Evolutionary conservation across 2,113 vertebrate species (phyloP).

Genomic region (Phoxinus phoxinus): DNA sequence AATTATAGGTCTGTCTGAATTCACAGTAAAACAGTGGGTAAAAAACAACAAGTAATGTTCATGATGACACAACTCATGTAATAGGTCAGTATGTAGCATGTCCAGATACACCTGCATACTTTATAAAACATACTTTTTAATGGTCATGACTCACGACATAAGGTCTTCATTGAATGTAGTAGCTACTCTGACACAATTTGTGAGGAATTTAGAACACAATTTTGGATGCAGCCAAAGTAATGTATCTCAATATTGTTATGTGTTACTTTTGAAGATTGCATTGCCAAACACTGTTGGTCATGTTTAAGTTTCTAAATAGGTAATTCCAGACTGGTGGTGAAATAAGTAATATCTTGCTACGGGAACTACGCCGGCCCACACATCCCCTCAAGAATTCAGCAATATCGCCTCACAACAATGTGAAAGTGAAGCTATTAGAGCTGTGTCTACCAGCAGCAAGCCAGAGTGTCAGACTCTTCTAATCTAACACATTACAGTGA

Average conservation of each 20-base stretch:
- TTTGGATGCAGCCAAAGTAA: not conserved
- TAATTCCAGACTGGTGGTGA: not conserved
- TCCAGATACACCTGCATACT: not conserved
- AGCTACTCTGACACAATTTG: not conserved
- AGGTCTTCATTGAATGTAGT: not conserved
- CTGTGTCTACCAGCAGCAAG: slow-evolving; percentile 14
- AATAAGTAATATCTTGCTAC: slow-evolving; percentile 5
- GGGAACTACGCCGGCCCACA: not conserved
- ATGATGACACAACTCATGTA: not conserved
- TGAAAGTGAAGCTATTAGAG: slow-evolving; percentile 29
- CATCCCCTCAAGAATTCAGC: slow-evolving; percentile 27
- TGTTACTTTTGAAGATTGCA: not conserved
- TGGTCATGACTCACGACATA: too few species aligned
- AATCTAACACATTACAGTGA: slow-evolving; percentile 43
- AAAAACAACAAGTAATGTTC: not conserved
- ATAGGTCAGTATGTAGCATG: not conserved
- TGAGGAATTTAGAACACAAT: not conserved
- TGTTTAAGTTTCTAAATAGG: not conserved
- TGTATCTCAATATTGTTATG: not conserved
- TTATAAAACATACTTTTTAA: not conserved
- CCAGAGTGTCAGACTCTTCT: slow-evolving; percentile 25
- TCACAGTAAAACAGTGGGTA: not conserved
- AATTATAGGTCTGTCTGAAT: not conserved
- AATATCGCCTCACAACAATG: slow-evolving; percentile 16
- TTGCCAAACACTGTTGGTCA: not conserved